phyloP scores from a whole-genome alignment of 2,113 vertebrate genomes.

The Ophthalmolycus amberensis region DNA sequence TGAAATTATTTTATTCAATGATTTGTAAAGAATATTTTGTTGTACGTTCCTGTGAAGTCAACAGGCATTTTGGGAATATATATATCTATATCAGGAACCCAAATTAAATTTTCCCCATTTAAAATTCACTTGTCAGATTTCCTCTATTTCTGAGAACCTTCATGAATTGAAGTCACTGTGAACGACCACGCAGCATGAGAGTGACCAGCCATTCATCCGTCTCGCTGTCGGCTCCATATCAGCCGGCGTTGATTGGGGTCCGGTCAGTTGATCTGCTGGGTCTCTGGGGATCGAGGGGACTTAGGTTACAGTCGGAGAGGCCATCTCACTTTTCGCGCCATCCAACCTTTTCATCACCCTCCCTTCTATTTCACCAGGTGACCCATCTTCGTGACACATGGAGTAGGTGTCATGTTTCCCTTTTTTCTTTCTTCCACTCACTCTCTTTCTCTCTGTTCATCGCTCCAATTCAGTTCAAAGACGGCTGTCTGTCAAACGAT shows the following conservation, averaged over 20 bases:
- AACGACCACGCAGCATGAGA: conserved; percentile 18
- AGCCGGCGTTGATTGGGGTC: conserved; percentile 76
- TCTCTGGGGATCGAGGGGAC: conserved; percentile 68
- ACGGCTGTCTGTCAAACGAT: conserved; percentile 9
- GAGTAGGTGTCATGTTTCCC: conserved; percentile 76
- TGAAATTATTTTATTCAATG: background rate
- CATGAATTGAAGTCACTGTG: conserved; percentile 3
- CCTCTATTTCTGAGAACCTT: background rate
- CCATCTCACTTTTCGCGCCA: conserved; percentile 80
- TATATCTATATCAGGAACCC: background rate
- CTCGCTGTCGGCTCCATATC: conserved; percentile 59
- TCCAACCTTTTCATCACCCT: conserved; percentile 75
- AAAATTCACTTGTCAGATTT: background rate
- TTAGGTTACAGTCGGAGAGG: conserved; percentile 82
- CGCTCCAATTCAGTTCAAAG: conserved; percentile 9
- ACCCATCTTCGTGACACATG: conserved; percentile 77
- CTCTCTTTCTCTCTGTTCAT: conserved; percentile 1
- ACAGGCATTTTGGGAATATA: too few relatives aligned
- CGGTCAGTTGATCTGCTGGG: conserved; percentile 75
- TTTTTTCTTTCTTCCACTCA: conserved; percentile 30
- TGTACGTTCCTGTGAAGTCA: background rate
- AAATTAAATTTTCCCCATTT: background rate
- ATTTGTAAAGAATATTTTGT: background rate
- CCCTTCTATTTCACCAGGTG: conserved; percentile 77
- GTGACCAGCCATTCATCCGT: conserved; percentile 10